These are phyloP conservation scores for Procambarus virginalis DNA, from an alignment of 1,140 invertebrate genomes.

Conservation along the genomic window DNA sequence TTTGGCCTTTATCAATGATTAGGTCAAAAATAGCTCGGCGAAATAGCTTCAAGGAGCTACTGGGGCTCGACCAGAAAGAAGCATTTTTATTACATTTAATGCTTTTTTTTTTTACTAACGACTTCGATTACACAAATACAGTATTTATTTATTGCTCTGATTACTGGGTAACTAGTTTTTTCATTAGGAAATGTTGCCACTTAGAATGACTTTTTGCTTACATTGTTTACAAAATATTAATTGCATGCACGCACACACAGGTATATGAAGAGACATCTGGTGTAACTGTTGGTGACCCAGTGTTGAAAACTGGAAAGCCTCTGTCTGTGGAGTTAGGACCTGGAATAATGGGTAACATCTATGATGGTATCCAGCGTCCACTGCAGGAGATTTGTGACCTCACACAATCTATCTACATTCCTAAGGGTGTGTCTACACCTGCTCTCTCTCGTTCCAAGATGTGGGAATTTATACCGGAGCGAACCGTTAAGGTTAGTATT, in stretches of 20 bases:
- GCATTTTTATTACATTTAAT: too few relatives aligned
- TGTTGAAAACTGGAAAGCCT: conserved; percentile 97
- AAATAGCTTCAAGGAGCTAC: too few relatives aligned
- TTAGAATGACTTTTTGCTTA: too few relatives aligned
- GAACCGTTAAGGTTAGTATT: conserved; percentile 82
- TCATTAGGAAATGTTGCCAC: too few relatives aligned
- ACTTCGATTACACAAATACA: too few relatives aligned
- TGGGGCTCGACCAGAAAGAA: too few relatives aligned
- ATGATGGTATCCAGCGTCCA: conserved; percentile 98
- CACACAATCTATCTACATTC: conserved; percentile 98
- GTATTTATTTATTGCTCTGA: too few relatives aligned
- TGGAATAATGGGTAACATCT: conserved; percentile 99
- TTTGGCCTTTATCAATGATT: too few relatives aligned
- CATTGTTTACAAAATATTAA: too few relatives aligned
- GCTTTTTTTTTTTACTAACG: too few relatives aligned
- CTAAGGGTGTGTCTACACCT: conserved; percentile 97
- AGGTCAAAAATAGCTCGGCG: too few relatives aligned
- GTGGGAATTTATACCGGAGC: conserved; percentile 96
- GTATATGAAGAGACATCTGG: conserved; percentile 99
- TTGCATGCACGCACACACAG: conserved; percentile 73
- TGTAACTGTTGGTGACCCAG: conserved; percentile 99
- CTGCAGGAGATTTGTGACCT: conserved; percentile 96
- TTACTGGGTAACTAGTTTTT: too few relatives aligned
- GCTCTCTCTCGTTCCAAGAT: conserved; percentile 85
- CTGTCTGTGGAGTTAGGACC: conserved; percentile 99